Conservation (phyloP, 2,888 invertebrate genomes). For the Caenorhabditis japonica region DNA sequence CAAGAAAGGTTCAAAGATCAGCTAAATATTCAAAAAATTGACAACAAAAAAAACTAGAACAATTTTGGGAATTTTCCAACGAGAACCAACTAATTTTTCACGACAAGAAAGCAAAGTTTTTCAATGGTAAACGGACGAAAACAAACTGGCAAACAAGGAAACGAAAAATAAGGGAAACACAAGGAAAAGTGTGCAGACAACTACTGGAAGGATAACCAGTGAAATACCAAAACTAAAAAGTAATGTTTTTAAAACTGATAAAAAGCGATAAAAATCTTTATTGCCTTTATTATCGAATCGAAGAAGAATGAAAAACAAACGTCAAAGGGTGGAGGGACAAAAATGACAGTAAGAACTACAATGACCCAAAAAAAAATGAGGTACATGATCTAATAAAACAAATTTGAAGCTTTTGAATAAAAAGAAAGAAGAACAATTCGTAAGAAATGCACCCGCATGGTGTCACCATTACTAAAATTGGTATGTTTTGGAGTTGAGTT, state of each 20-base stretch:
- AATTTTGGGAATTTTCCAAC: neutral
- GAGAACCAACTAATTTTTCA: too few species aligned
- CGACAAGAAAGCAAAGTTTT: too few species aligned
- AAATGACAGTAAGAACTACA: too few species aligned
- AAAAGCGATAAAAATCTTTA: conserved; percentile 1
- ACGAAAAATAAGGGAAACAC: neutral
- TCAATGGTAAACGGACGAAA: too few species aligned
- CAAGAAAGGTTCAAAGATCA: neutral
- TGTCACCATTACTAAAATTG: conserved; percentile 21
- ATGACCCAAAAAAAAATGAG: too few species aligned
- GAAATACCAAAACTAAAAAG: conserved; percentile 3
- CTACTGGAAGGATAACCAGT: conserved; percentile 42
- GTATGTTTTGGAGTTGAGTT: neutral
- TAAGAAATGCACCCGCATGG: conserved; percentile 15
- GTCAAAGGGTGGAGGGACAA: too few species aligned
- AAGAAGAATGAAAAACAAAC: neutral
- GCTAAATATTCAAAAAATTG: too few species aligned
- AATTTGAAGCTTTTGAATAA: neutral
- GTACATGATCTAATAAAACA: conserved; percentile 4
- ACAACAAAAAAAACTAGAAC: neutral
- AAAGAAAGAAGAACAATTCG: conserved; percentile 1
- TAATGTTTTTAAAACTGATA: neutral
- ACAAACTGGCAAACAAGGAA: neutral
- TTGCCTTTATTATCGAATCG: conserved; percentile 11
- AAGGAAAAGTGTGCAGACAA: conserved; percentile 26